These are phyloP conservation scores for Etia nguti DNA, from an alignment of 2,113 vertebrate genomes.

Conservation along the genomic window DNA sequence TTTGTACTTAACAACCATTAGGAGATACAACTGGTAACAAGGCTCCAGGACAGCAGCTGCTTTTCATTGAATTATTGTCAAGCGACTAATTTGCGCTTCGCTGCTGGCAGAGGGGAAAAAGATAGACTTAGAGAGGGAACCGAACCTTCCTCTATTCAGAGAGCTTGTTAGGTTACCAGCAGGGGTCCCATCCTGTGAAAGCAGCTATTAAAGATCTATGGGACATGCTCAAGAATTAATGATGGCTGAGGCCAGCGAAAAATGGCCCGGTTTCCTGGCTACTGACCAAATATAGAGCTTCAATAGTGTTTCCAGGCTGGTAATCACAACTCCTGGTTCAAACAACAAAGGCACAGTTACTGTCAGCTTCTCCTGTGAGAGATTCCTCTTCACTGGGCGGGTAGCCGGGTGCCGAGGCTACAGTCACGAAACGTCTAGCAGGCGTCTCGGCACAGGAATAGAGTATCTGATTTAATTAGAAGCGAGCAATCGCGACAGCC, in stretches of 20 bases:
- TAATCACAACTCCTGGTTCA: slow-evolving; percentile 35
- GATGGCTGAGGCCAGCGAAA: background rate
- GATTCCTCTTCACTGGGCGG: slow-evolving; percentile 10
- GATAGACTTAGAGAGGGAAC: background rate
- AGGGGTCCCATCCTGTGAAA: slow-evolving; percentile 9
- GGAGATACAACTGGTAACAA: background rate
- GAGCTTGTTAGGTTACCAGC: slow-evolving; percentile 27
- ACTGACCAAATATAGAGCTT: slow-evolving; percentile 32
- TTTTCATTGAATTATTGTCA: background rate
- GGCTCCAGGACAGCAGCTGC: background rate
- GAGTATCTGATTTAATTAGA: slow-evolving; percentile 50
- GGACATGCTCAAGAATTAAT: slow-evolving; percentile 27
- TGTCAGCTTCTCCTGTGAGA: slow-evolving; percentile 21
- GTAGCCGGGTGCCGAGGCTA: slow-evolving; percentile 24
- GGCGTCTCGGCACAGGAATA: background rate
- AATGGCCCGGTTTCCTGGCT: slow-evolving; percentile 25
- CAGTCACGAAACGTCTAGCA: slow-evolving; percentile 30
- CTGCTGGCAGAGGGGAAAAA: background rate
- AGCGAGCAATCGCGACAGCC: slow-evolving; percentile 17
- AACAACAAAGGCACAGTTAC: slow-evolving; percentile 38
- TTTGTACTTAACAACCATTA: background rate
- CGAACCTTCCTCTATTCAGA: background rate
- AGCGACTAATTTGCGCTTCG: background rate
- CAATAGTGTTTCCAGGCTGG: slow-evolving; percentile 29
- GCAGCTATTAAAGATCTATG: slow-evolving; percentile 19